phyloP scores from a whole-genome alignment of 1,140 invertebrate species.

The Gerris buenoi region DNA sequence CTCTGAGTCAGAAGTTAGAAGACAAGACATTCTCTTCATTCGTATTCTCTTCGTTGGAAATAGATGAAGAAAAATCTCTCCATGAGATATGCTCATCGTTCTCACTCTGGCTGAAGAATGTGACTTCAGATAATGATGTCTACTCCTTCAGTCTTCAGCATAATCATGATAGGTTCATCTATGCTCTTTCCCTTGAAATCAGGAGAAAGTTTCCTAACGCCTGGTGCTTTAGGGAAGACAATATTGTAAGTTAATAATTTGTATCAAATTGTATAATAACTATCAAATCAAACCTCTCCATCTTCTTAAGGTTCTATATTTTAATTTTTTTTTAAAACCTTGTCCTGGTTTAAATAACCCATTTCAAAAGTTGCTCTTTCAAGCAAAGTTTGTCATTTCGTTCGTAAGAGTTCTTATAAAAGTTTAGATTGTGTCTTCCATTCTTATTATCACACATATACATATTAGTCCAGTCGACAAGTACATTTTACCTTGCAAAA shows the following conservation, averaged over 20 bases:
- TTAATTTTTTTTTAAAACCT: too few relatives aligned
- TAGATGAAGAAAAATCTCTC: conserved; percentile 12
- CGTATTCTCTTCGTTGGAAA: conserved; percentile 12
- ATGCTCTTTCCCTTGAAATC: conserved; percentile 22
- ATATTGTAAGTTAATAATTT: conserved; percentile 2
- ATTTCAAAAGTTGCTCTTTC: too few relatives aligned
- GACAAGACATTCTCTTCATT: background rate
- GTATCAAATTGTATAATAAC: too few relatives aligned
- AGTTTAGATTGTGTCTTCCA: too few relatives aligned
- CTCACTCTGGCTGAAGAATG: background rate
- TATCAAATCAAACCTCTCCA: too few relatives aligned
- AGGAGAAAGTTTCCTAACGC: background rate
- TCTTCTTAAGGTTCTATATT: too few relatives aligned
- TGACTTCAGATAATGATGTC: conserved; percentile 14
- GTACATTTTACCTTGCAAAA: too few relatives aligned
- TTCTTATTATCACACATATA: too few relatives aligned
- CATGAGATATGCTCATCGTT: background rate
- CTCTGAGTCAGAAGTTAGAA: background rate
- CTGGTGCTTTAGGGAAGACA: background rate
- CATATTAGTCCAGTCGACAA: too few relatives aligned
- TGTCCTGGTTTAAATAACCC: too few relatives aligned
- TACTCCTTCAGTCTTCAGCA: conserved; percentile 11
- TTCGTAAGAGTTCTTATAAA: too few relatives aligned
- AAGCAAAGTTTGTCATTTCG: too few relatives aligned
- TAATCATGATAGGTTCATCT: conserved; percentile 22